Conservation (phyloP, 2,888 invertebrate species). For the Oscheius sp. region DNA sequence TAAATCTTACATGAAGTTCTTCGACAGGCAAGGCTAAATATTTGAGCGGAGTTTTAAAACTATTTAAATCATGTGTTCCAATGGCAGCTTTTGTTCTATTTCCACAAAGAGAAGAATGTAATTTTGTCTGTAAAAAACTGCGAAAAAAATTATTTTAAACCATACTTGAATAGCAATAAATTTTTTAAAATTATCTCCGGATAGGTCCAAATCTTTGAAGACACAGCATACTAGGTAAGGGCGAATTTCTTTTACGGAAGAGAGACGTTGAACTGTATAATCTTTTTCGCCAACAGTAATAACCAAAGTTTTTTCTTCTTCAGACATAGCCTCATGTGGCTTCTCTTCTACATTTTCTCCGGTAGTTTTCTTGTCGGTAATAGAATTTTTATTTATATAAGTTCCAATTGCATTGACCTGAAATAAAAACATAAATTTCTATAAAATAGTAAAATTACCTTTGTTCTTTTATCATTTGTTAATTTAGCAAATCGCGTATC, state of each 20-base stretch:
- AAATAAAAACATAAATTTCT: neutral
- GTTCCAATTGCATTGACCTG: slow-evolving; percentile 44
- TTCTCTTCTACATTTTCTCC: neutral
- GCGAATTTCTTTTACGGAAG: slow-evolving; percentile 50
- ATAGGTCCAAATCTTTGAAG: slow-evolving; percentile 49
- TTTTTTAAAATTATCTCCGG: slow-evolving; percentile 55
- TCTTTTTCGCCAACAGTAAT: slow-evolving; percentile 1
- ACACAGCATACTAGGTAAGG: slow-evolving; percentile 58
- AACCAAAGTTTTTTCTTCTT: neutral
- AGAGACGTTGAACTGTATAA: slow-evolving; percentile 46
- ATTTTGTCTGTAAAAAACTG: slow-evolving; percentile 79
- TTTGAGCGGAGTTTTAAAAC: slow-evolving; percentile 78
- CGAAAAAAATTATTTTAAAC: neutral
- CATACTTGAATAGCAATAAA: slow-evolving; percentile 56
- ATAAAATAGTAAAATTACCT: slow-evolving; percentile 35
- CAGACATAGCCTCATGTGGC: neutral
- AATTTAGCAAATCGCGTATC: slow-evolving; percentile 55
- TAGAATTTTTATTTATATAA: slow-evolving; percentile 42
- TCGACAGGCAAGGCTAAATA: slow-evolving; percentile 82
- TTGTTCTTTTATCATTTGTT: slow-evolving; percentile 56
- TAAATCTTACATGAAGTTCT: slow-evolving; percentile 78
- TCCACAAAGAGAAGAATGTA: slow-evolving; percentile 80
- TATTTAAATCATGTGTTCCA: slow-evolving; percentile 84
- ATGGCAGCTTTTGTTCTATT: slow-evolving; percentile 85
- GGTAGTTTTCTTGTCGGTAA: slow-evolving; percentile 23